These are phyloP conservation scores for Pomatorhinus ruficollis DNA, from an alignment of 2,113 vertebrate genomes.

Conservation along the genomic window DNA sequence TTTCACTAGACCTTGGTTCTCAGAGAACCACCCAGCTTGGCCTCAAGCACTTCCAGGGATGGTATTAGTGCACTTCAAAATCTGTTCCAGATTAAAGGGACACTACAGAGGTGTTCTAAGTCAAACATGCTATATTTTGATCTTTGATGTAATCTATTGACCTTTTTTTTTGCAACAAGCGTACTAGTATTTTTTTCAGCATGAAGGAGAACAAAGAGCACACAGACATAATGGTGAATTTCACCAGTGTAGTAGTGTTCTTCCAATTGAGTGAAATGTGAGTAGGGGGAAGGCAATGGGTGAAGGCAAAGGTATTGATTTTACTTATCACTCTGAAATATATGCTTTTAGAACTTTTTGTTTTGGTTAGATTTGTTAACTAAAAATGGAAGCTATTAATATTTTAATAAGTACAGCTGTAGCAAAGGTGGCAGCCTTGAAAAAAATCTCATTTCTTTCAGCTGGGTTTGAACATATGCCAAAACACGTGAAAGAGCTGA, in stretches of 20 bases:
- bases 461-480: neutral
- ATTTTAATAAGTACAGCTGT: neutral
- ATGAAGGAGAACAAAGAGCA: neutral
- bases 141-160: neutral
- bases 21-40: neutral
- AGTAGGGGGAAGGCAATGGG: accelerated
- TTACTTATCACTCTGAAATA: neutral
- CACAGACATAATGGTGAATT: neutral
- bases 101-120: neutral
- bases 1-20: neutral
- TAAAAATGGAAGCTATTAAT: neutral
- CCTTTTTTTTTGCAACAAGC: neutral
- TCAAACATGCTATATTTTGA: neutral
- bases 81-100: neutral
- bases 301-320: neutral
- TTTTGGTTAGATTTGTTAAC: neutral
- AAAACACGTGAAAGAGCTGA: neutral
- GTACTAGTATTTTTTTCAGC: neutral
- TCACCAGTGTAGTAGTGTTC: neutral
- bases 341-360: neutral
- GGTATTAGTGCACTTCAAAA: neutral
- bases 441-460: neutral
- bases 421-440: neutral
- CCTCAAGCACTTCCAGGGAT: neutral
- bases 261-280: neutral